These are phyloP conservation scores for Mus pahari DNA, from an alignment of 2,113 vertebrate species.

Conservation along the genomic window DNA sequence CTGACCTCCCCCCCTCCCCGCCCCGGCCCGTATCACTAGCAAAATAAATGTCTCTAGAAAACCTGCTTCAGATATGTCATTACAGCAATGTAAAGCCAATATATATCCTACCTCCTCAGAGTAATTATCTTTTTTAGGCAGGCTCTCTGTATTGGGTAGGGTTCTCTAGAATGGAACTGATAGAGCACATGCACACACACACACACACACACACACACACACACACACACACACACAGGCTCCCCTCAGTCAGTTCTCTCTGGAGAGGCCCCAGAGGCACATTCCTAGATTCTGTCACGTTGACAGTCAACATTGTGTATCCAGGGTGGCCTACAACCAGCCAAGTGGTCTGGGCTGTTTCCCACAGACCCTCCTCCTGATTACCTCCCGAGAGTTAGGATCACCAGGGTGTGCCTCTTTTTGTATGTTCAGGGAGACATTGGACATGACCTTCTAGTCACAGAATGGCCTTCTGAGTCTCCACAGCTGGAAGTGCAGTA, in stretches of 20 bases:
- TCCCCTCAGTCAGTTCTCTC: not conserved
- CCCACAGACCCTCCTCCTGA: not conserved
- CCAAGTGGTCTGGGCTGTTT: not conserved
- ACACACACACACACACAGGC: not conserved
- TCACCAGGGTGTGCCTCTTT: not conserved
- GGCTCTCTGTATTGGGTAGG: not conserved
- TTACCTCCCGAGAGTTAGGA: not conserved
- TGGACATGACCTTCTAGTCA: not conserved
- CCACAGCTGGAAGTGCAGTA: not conserved
- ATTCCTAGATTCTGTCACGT: not conserved
- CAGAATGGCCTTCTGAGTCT: not conserved
- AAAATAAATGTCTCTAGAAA: not conserved
- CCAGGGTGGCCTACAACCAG: not conserved
- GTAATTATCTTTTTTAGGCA: not conserved
- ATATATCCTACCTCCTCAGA: not conserved
- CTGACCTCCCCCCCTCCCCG: not conserved
- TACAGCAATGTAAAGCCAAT: not conserved
- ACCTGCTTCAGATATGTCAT: not conserved
- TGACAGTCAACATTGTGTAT: not conserved
- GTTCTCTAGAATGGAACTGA: not conserved
- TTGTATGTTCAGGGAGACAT: not conserved
- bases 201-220: too few species aligned
- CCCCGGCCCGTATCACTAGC: not conserved
- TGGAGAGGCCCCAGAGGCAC: not conserved
- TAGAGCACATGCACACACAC: not conserved